A percentile compares a stretch with the other conserved stretches of the same genome.
phyloP scores from a whole-genome alignment of 2,113 vertebrate species.

The Xerus inauris region DNA sequence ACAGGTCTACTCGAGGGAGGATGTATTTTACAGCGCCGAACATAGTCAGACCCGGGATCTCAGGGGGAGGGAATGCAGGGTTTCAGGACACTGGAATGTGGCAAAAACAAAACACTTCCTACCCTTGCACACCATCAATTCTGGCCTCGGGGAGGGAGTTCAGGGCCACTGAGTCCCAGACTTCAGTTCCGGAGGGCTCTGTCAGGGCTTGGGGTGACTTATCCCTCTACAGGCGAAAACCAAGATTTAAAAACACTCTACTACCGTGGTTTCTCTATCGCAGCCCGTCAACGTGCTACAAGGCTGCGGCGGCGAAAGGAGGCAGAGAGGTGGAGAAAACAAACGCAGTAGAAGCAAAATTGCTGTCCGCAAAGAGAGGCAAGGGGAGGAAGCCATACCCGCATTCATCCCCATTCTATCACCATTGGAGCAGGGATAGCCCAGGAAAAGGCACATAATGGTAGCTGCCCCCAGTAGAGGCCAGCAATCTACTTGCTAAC shows the following conservation, averaged over 20 bases:
- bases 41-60: slow-evolving; percentile 45
- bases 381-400: background rate
- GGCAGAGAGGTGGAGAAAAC: slow-evolving; percentile 60
- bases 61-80: slow-evolving; percentile 12
- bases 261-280: slow-evolving; percentile 68
- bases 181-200: slow-evolving; percentile 35
- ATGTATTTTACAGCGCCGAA: slow-evolving; percentile 37
- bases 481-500: background rate
- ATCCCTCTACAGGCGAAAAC: slow-evolving; percentile 23
- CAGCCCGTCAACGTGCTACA: slow-evolving; percentile 74
- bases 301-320: slow-evolving; percentile 76
- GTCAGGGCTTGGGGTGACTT: background rate
- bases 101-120: slow-evolving; percentile 56
- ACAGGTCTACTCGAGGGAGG: slow-evolving; percentile 35
- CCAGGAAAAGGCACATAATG: background rate
- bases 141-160: slow-evolving; percentile 8
- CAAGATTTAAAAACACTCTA: slow-evolving; percentile 47
- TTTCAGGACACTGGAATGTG: slow-evolving; percentile 54
- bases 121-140: background rate
- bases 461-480: background rate
- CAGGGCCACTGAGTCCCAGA: background rate
- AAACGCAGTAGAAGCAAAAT: slow-evolving; percentile 80
- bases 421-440: background rate
- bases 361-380: background rate
- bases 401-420: background rate